Evolutionary conservation across 2,888 invertebrate species (phyloP).

Genomic region (Stenodema calcarata): DNA sequence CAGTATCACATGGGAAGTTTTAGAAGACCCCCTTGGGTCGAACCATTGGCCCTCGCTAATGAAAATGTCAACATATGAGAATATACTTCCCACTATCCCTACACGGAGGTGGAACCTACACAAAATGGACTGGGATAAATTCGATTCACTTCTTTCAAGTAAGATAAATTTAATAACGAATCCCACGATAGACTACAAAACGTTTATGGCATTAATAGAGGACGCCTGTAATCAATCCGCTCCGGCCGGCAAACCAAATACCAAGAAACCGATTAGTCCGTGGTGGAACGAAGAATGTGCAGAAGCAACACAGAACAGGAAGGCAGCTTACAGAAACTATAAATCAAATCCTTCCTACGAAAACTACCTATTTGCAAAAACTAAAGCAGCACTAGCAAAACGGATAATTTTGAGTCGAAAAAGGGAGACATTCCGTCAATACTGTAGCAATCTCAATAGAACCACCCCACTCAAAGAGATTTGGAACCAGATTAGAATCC

Average conservation of each 20-base stretch:
- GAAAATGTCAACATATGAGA: not conserved
- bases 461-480: not conserved
- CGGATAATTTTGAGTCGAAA: not conserved
- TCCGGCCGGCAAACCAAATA: not conserved
- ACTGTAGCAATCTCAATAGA: not conserved
- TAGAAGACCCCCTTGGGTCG: too few species aligned
- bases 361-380: not conserved
- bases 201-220: not conserved
- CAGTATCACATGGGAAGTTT: too few species aligned
- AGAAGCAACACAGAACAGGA: not conserved
- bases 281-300: too few species aligned
- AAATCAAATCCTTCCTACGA: not conserved
- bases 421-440: not conserved
- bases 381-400: not conserved
- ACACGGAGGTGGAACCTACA: not conserved
- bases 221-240: too few species aligned
- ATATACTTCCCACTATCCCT: not conserved
- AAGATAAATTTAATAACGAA: not conserved
- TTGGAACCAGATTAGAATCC: not conserved
- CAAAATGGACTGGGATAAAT: not conserved
- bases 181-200: not conserved
- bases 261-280: not conserved
- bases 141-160: not conserved
- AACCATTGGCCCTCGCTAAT: too few species aligned
- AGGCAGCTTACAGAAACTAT: not conserved